These are phyloP conservation scores for Pollenia angustigena DNA, from an alignment of 2,888 invertebrate species.

Conservation along the genomic window DNA sequence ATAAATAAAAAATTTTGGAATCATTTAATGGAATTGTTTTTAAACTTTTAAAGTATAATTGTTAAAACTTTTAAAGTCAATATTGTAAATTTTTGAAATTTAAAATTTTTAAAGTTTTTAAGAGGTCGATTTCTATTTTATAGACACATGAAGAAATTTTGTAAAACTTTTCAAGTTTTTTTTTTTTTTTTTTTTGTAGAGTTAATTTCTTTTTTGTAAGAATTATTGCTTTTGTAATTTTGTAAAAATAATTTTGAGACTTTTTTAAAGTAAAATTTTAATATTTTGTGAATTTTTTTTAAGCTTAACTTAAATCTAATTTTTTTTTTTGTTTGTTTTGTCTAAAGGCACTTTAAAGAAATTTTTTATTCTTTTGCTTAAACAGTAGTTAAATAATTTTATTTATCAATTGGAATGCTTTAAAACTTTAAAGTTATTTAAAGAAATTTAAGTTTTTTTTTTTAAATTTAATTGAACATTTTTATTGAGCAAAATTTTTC, in stretches of 20 bases:
- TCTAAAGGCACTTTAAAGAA: conserved; percentile 72
- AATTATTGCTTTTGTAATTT: conserved; percentile 31
- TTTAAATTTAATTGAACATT: conserved; percentile 31
- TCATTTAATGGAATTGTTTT: conserved; percentile 41
- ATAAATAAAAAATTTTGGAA: conserved; percentile 37
- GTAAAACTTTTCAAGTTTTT: conserved; percentile 53
- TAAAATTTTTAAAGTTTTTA: conserved; percentile 18
- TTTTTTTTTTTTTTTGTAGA: conserved; percentile 21
- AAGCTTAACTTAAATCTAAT: conserved; percentile 53
- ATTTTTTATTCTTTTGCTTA: conserved; percentile 49
- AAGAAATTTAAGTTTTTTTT: conserved; percentile 37
- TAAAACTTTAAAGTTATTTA: conserved; percentile 31
- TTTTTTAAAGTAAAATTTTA: conserved; percentile 54
- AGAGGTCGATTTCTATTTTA: conserved; percentile 40
- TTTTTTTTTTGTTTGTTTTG: conserved; percentile 17
- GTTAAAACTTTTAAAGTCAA: conserved; percentile 55
- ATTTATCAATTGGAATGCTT: conserved; percentile 63
- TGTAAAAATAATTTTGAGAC: conserved; percentile 27
- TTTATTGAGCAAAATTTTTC: conserved; percentile 57
- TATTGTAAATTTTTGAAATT: conserved; percentile 7
- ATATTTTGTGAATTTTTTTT: conserved; percentile 27
- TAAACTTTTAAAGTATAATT: conserved; percentile 40
- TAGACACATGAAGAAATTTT: conserved; percentile 40
- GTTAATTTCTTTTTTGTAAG: background rate
- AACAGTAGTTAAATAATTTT: conserved; percentile 32